Percentiles rank a stretch among this genome's conserved stretches.
phyloP scores from a whole-genome alignment of 2,113 vertebrate species.

The Scomber colias region DNA sequence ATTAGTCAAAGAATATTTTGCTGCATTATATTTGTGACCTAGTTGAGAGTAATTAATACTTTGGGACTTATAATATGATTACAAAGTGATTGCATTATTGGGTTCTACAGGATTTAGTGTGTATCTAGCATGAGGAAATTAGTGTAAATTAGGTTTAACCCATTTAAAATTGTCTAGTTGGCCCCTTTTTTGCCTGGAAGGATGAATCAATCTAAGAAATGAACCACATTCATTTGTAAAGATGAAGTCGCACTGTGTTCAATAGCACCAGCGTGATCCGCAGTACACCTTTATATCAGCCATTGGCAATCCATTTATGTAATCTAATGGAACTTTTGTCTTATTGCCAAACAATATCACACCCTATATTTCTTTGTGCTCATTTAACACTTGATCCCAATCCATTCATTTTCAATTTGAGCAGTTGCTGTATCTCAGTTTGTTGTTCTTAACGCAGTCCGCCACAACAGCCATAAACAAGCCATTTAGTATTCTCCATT shows the following conservation, averaged over 20 bases:
- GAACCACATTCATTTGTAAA: conserved; percentile 50
- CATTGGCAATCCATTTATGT: conserved; percentile 59
- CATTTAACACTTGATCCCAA: conserved; percentile 54
- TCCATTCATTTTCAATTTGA: conserved; percentile 57
- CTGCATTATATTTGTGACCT: conserved; percentile 1
- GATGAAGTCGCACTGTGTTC: conserved; percentile 26
- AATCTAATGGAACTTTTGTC: conserved; percentile 70
- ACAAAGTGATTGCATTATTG: conserved; percentile 20
- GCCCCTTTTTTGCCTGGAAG: conserved; percentile 19
- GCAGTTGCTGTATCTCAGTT: conserved; percentile 45
- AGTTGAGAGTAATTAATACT: conserved; percentile 4
- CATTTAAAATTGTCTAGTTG: conserved; percentile 19
- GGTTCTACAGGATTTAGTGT: conserved; percentile 3
- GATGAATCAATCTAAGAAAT: conserved; percentile 59
- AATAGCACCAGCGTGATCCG: conserved; percentile 16
- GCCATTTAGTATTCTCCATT: conserved; percentile 67
- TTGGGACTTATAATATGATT: background rate
- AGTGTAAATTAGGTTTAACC: conserved; percentile 21
- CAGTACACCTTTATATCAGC: conserved; percentile 45
- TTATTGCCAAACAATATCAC: conserved; percentile 64
- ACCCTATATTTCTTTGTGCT: conserved; percentile 39
- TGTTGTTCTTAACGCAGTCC: conserved; percentile 45
- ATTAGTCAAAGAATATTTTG: conserved; percentile 7
- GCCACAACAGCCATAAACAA: conserved; percentile 62
- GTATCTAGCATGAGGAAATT: conserved; percentile 17